Evolutionary conservation across 2,888 invertebrate genomes (phyloP), one percentile per base, ranked within the genome.

Genomic region (Synanthedon vespiformis): DNA sequence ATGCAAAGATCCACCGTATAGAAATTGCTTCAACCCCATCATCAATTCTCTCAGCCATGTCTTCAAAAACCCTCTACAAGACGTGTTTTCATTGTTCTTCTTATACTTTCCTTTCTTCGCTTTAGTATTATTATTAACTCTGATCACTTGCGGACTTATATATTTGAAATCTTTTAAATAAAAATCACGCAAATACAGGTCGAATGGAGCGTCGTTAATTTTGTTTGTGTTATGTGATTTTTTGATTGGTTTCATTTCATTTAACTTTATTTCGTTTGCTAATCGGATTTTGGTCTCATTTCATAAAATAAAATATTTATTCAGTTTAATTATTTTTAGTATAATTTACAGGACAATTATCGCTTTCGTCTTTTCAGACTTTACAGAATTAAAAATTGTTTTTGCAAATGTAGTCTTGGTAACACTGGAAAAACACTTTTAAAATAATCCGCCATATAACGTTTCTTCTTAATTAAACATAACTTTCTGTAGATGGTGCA

Each of bases 1-100:
- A 64, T 88, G 87, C 40, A 88, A 61, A 50, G 83, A 80, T 40
- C 88, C 88, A 50, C 78, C 77, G 57, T 80, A 81, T 58, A 84
- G 79, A 59, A 88, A 77, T 63, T 85, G 81, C 61, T 78, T 81
- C 53, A 83, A 57, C 1, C 86, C 86, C 49, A 64, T 73, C 59
- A 79, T 61, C 16, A 85, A 69, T 65, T 82, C 77, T 3, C 54
- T 57, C 0, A 70, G 55, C 85, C 83, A 86, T 59, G 72, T 61
- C 53, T 76, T 68, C 13, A 71, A 51, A 54, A 74, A 57, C 14
- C 68, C 67, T 57, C 53, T 61, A 49, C 65, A 65, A 13, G 52
- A 56, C 13, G 58, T 50, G 14, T 54, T 56, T 54, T 62, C 8
- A 49, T 47, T 16, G 41, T 41, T 60, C 50, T 47, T 61, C 61